phyloP scores from a whole-genome alignment of 2,797 vertebrate species.

The Malacoctenus gilli region DNA sequence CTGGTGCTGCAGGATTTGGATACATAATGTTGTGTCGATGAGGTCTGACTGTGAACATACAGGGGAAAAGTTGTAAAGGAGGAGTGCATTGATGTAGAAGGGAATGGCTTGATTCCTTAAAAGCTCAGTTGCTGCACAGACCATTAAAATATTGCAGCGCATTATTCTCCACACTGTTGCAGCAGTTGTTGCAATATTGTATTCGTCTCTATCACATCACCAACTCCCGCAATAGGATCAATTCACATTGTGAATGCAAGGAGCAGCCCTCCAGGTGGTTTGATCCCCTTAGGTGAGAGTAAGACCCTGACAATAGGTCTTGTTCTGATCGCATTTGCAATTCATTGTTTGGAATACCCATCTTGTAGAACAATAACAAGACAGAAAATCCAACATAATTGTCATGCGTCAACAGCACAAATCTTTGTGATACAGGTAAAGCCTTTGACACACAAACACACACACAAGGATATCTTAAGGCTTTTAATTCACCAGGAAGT shows the following conservation, averaged over 20 bases:
- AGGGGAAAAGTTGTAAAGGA: neutral
- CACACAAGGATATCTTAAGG: too few species aligned
- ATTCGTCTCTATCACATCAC: slow-evolving; percentile 4
- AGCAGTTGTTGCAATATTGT: neutral
- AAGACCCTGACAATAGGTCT: too few species aligned
- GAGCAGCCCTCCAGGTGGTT: neutral
- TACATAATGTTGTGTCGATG: neutral
- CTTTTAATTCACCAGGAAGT: neutral
- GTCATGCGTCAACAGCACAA: too few species aligned
- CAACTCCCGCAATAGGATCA: slow-evolving; percentile 5
- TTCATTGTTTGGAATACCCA: too few species aligned
- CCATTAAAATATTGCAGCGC: slow-evolving; percentile 13
- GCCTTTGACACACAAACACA: too few species aligned
- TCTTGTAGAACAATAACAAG: too few species aligned
- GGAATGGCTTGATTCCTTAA: neutral
- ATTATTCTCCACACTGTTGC: slow-evolving; percentile 1
- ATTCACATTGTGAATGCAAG: slow-evolving; percentile 5
- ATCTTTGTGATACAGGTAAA: too few species aligned
- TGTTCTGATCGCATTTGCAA: too few species aligned
- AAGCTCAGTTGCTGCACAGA: neutral
- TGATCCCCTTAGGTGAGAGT: neutral
- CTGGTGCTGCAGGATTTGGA: neutral
- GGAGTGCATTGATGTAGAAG: neutral
- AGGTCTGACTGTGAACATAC: neutral
- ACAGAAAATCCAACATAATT: too few species aligned